phyloP scores from a whole-genome alignment of 2,113 vertebrate species.

The Paratilapia polleni region DNA sequence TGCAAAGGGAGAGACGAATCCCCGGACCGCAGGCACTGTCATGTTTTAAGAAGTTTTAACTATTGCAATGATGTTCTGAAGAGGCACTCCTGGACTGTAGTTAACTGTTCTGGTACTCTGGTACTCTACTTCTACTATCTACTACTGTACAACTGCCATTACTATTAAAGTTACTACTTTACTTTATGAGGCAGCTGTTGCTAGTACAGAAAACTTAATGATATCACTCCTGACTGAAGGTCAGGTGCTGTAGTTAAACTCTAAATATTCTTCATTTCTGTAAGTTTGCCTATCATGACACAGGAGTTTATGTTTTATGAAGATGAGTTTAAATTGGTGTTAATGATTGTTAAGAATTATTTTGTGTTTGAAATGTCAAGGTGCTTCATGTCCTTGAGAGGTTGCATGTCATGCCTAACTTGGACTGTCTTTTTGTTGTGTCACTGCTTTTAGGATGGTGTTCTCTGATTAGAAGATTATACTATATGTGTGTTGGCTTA shows the following conservation, averaged over 20 bases:
- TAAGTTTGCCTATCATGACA: not conserved
- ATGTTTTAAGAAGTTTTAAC: slow-evolving; percentile 61
- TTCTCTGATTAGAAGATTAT: not conserved
- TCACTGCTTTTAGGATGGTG: not conserved
- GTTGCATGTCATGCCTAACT: slow-evolving; percentile 57
- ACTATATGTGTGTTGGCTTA: not conserved
- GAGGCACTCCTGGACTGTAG: not conserved
- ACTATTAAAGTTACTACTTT: not conserved
- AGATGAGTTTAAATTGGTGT: not conserved
- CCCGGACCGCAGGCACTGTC: slow-evolving; percentile 59
- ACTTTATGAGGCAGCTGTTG: not conserved
- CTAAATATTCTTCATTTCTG: not conserved
- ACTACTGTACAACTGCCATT: not conserved
- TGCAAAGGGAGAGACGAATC: slow-evolving; percentile 66
- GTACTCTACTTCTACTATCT: not conserved
- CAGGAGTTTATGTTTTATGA: not conserved
- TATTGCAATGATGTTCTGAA: slow-evolving; percentile 4
- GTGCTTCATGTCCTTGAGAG: slow-evolving; percentile 38
- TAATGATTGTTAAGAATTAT: not conserved
- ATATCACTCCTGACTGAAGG: not conserved
- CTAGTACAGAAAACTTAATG: not conserved
- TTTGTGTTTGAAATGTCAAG: slow-evolving; percentile 51
- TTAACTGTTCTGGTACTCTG: not conserved
- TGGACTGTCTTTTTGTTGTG: slow-evolving; percentile 60
- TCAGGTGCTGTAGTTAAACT: not conserved